Evolutionary conservation across 2,888 invertebrate genomes (phyloP).

Genomic region (Chesias legatella): DNA sequence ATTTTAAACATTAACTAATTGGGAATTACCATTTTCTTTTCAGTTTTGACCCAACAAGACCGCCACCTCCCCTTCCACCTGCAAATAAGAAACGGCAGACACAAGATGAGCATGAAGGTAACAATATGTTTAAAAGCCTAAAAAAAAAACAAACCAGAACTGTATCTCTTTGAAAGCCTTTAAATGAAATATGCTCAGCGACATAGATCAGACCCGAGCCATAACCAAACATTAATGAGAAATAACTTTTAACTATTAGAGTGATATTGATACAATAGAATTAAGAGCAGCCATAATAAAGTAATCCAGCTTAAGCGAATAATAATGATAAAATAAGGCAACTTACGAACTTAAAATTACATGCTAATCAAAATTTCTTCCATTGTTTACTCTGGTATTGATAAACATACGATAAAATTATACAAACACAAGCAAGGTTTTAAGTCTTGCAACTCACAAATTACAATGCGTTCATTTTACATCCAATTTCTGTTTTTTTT

Average conservation of each 20-base stretch:
- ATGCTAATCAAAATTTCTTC: not conserved
- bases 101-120: conserved; percentile 13
- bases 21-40: too few relatives aligned
- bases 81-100: conserved; percentile 5
- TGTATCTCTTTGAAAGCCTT: not conserved
- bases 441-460: too few relatives aligned
- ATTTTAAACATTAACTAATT: too few relatives aligned
- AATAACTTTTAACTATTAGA: conserved; percentile 5
- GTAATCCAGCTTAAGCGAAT: conserved; percentile 32
- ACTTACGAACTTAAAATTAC: conserved; percentile 4
- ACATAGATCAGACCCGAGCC: conserved; percentile 28
- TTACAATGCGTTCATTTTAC: too few relatives aligned
- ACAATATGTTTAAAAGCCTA: not conserved
- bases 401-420: conserved; percentile 7
- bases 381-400: conserved; percentile 14
- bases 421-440: too few relatives aligned
- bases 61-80: conserved; percentile 47
- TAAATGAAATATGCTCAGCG: conserved; percentile 39
- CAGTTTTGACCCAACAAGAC: conserved; percentile 57
- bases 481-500: too few relatives aligned
- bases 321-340: conserved; percentile 17
- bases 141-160: not conserved
- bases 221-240: conserved; percentile 2
- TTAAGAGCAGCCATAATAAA: conserved; percentile 16
- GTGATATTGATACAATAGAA: conserved; percentile 4